These are phyloP conservation scores for Agraylea sexmaculata DNA, from an alignment of 1,140 invertebrate species.

Conservation along the genomic window DNA sequence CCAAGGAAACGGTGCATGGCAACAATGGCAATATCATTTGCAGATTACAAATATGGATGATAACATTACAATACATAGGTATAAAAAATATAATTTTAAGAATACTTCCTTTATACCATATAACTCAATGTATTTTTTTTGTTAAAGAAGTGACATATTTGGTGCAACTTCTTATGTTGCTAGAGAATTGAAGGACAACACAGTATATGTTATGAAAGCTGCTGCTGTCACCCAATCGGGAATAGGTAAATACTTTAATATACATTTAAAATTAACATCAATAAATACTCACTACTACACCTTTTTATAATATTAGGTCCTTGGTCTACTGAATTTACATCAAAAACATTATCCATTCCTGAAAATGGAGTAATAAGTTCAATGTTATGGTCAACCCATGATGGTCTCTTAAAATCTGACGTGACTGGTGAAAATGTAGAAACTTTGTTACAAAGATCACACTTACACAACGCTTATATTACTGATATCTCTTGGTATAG, in stretches of 20 bases:
- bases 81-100: background rate
- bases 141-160: conserved; percentile 14
- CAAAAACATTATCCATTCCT: conserved; percentile 47
- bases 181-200: conserved; percentile 54
- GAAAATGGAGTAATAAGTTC: conserved; percentile 40
- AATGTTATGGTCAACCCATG: conserved; percentile 58
- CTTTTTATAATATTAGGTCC: conserved; percentile 38
- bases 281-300: background rate
- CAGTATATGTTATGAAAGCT: conserved; percentile 65
- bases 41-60: conserved; percentile 51
- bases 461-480: conserved; percentile 42
- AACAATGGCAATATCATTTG: conserved; percentile 75
- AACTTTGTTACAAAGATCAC: conserved; percentile 47
- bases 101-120: background rate
- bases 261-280: background rate
- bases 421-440: conserved; percentile 57
- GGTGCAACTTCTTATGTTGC: conserved; percentile 48
- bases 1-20: conserved; percentile 72
- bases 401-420: conserved; percentile 59
- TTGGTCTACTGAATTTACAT: conserved; percentile 64
- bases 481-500: conserved; percentile 57
- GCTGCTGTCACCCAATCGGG: conserved; percentile 65
- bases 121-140: conserved; percentile 3
- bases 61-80: conserved; percentile 32
- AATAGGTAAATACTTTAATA: conserved; percentile 33